Conservation (phyloP, 2,113 vertebrate genomes). For the Rhynchomys soricoides region DNA sequence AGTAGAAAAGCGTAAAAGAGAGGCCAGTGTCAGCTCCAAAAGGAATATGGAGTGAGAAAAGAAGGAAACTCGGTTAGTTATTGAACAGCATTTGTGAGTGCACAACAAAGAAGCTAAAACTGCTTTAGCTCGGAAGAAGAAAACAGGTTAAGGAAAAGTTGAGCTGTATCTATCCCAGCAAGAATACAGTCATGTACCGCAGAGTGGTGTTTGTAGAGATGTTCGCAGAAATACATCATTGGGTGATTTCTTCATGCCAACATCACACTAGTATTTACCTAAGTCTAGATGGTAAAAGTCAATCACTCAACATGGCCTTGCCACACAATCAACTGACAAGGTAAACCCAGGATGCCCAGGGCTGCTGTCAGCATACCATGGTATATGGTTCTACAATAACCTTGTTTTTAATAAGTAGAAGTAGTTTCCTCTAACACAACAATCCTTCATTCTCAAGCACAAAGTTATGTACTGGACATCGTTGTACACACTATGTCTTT, state of each 20-base stretch:
- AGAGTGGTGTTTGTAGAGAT: neutral
- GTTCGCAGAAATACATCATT: neutral
- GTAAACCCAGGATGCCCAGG: neutral
- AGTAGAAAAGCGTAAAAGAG: neutral
- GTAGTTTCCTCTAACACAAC: neutral
- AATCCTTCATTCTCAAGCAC: neutral
- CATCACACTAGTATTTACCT: neutral
- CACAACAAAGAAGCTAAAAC: neutral
- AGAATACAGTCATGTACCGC: neutral
- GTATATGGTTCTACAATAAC: neutral
- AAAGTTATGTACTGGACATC: neutral
- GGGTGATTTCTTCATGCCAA: neutral
- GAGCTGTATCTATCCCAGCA: neutral
- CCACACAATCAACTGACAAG: neutral
- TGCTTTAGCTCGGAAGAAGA: slow-evolving; percentile 11
- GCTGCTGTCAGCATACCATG: neutral
- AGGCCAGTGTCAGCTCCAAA: neutral
- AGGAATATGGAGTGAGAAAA: neutral
- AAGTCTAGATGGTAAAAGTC: neutral
- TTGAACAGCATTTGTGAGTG: neutral
- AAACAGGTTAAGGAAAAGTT: neutral
- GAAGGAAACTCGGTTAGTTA: neutral
- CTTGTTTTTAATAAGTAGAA: neutral
- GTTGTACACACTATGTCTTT: neutral
- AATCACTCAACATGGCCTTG: neutral